phyloP scores from a whole-genome alignment of 1,140 invertebrate species.

The Drosophila baimaii region DNA sequence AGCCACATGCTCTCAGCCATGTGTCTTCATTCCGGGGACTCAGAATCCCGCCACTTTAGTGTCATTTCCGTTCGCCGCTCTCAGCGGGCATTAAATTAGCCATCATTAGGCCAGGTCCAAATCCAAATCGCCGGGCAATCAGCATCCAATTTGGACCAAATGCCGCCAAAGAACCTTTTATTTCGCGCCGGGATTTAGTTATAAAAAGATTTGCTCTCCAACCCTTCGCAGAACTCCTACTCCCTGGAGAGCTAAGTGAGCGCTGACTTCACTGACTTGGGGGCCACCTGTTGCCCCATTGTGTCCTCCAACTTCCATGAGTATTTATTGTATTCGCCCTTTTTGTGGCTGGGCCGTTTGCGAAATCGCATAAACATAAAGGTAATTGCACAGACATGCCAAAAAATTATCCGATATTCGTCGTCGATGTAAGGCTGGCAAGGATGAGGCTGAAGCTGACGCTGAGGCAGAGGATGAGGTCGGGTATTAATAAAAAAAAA shows the following conservation, averaged over 20 bases:
- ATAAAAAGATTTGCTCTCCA: conserved; percentile 62
- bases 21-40: conserved; percentile 4
- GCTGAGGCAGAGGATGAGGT: conserved; percentile 43
- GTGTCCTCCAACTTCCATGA: conserved; percentile 52
- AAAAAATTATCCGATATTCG: conserved; percentile 77
- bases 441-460: conserved; percentile 5
- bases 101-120: conserved; percentile 68
- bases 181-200: conserved; percentile 57
- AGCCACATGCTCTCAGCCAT: conserved; percentile 13
- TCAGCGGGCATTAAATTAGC: conserved; percentile 69
- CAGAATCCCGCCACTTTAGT: conserved; percentile 41
- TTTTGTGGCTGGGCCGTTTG: conserved; percentile 46
- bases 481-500: conserved; percentile 36
- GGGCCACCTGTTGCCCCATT: conserved; percentile 75
- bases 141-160: conserved; percentile 78
- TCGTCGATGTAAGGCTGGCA: conserved; percentile 41
- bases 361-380: conserved; percentile 80
- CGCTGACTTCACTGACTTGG: conserved; percentile 50
- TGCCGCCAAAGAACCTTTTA: conserved; percentile 56
- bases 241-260: conserved; percentile 57
- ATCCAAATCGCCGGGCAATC: conserved; percentile 68
- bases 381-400: conserved; percentile 80
- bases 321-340: conserved; percentile 40
- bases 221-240: not conserved
- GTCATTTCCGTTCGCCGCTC: conserved; percentile 66